Base-by-base conservation (phyloP, 1,140 invertebrate species). In the Vollenhovia emeryi region DNA sequence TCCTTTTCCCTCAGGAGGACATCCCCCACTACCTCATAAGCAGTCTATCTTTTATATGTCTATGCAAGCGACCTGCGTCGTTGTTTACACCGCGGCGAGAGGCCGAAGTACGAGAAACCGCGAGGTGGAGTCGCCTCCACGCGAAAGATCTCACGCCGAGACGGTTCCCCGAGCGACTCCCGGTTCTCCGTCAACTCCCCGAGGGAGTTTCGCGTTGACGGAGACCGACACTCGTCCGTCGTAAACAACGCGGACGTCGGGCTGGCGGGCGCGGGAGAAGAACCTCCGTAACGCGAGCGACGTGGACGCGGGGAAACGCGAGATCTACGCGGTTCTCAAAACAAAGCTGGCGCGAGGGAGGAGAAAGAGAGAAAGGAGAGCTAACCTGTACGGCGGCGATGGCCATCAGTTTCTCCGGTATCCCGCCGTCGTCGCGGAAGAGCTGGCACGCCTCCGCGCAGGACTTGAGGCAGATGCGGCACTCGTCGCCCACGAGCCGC, bases 321-420 rank as follows among this genome's bases (percentile, higher is more conserved):
- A 43, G 43, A 43, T 43, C 1, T 13, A 43, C 8, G 43, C 43
- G 43, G 11, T 43, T 18, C n/a, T 62, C 18, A 21, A 76, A 52
- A 62, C n/a, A 50, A 62, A n/a, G 21, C 18, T 21, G 57, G 43
- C 43, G 43, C 11, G 43, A 43, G 43, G 13, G 9, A 43, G 6
- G 0, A 21, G n/a, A 52, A 6, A 3, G 33, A 33, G 33, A 33
- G 9, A 21, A 40, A 21, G 4, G 9, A 36, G n/a, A 84, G 48
- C 91, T 94, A 94, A 94, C 93, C 93, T 94, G 91, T 66, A 94
- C 91, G 33, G 92, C 90, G 78, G 93, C 93, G 69, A 93, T 87
- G 5, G 91, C 92, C 91, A 93, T 93, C 62, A 94, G 85, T 85
- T 93, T 94, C 60, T 66, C 59, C 15, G 90, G 36, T 64, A 93